A percentile compares a stretch with the other conserved stretches of the same genome.
Evolutionary conservation across 2,888 invertebrate genomes (phyloP).

Genomic region (Sminthurides aquaticus): DNA sequence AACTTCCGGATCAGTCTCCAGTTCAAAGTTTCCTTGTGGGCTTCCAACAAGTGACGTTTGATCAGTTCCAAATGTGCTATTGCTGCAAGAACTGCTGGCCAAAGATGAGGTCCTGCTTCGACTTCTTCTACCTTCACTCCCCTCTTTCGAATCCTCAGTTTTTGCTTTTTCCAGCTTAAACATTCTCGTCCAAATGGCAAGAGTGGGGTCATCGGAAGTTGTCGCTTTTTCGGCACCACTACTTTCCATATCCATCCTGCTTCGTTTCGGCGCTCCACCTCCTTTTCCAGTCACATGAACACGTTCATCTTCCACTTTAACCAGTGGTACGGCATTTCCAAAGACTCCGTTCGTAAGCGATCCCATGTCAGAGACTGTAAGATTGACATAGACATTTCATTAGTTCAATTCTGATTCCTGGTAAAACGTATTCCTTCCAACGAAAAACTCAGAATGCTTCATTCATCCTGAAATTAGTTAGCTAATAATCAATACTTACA

Average conservation of each 20-base stretch:
- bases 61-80: not conserved
- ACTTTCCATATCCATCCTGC: not conserved
- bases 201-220: not conserved
- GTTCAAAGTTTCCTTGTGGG: conserved; percentile 14
- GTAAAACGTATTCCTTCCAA: no score
- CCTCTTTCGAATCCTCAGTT: not conserved
- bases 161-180: not conserved
- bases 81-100: not conserved
- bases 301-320: no score
- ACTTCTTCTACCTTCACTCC: not conserved
- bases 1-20: conserved; percentile 33
- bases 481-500: no score
- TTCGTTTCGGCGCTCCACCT: not conserved
- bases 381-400: no score
- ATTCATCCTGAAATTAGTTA: no score
- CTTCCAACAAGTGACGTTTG: not conserved
- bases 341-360: no score
- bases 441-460: no score
- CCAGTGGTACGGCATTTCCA: no score
- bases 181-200: not conserved
- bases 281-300: no score
- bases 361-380: no score
- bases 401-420: no score
- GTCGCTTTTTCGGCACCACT: not conserved
- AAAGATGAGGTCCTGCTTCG: not conserved